Evolutionary conservation across 2,797 vertebrate species (phyloP).

Genomic region (Loris lydekkerianus): DNA sequence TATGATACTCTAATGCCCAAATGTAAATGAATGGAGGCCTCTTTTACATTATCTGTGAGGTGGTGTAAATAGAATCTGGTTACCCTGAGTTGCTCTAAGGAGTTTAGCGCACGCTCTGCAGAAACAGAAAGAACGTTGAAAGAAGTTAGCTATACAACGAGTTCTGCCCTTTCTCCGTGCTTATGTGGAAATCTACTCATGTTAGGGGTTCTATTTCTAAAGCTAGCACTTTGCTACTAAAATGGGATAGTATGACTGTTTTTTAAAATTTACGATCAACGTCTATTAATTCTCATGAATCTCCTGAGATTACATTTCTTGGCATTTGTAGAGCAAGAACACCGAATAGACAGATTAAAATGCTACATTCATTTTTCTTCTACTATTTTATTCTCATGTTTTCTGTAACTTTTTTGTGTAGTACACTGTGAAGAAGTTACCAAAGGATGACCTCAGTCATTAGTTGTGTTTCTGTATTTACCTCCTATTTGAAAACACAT

Average conservation of each 20-base stretch:
- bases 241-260: neutral
- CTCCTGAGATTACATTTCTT: slow-evolving; percentile 54
- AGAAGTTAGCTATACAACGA: neutral
- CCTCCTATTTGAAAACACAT: neutral
- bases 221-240: slow-evolving; percentile 10
- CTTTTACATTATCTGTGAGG: neutral
- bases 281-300: neutral
- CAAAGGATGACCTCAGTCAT: neutral
- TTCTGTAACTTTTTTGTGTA: neutral
- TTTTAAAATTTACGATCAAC: slow-evolving; percentile 45
- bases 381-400: neutral
- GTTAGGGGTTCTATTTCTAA: neutral
- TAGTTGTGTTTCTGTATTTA: neutral
- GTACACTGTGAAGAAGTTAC: neutral
- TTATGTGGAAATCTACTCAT: neutral
- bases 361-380: neutral
- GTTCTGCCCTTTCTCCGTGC: neutral
- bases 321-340: neutral
- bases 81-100: neutral
- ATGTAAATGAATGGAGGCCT: neutral
- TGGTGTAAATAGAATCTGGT: neutral
- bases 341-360: neutral
- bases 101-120: neutral
- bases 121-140: neutral
- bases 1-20: neutral